Evolutionary conservation across 2,113 vertebrate genomes (phyloP).

Genomic region (Apteryx owenii): DNA sequence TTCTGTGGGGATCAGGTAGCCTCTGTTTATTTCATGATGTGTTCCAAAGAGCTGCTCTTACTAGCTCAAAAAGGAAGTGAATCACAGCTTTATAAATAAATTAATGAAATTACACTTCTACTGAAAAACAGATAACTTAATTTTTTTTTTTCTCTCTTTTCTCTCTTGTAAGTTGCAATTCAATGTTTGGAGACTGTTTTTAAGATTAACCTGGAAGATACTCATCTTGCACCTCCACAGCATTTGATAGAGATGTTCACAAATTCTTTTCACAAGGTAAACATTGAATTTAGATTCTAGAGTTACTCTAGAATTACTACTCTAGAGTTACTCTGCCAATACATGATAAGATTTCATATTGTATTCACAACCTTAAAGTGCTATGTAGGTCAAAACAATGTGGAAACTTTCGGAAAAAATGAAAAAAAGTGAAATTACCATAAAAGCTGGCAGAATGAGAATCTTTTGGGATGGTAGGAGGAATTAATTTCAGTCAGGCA

Average conservation of each 20-base stretch:
- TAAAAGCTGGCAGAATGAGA: background rate
- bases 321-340: background rate
- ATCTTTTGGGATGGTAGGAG: background rate
- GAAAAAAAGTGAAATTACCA: background rate
- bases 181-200: constrained; percentile 98
- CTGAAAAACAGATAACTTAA: background rate
- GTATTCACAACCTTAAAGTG: background rate
- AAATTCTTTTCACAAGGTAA: constrained; percentile 91
- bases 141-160: background rate
- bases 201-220: constrained; percentile 91
- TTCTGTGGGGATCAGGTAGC: background rate
- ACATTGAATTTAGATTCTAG: constrained; percentile 36
- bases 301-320: background rate
- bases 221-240: constrained; percentile 88
- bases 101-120: background rate
- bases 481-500: constrained; percentile 6
- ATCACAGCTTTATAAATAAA: background rate
- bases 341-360: background rate
- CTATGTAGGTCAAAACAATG: background rate
- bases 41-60: background rate
- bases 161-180: constrained; percentile 87
- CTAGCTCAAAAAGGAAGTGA: background rate
- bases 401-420: background rate
- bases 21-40: background rate
- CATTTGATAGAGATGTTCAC: constrained; percentile 92